These are phyloP conservation scores for Hemithea aestivaria DNA, from an alignment of 2,888 invertebrate species.

Conservation along the genomic window DNA sequence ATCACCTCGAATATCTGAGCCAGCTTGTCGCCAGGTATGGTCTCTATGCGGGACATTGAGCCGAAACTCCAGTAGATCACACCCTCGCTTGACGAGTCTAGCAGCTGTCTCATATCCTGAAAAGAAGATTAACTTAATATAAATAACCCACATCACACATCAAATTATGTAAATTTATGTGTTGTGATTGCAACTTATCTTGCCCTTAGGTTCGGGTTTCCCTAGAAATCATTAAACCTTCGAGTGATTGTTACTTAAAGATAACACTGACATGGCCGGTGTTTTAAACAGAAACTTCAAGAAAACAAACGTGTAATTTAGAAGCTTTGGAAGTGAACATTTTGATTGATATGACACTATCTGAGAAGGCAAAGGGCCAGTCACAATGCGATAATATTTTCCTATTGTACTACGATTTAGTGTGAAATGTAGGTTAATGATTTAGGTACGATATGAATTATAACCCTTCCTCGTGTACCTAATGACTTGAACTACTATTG, in stretches of 20 bases:
- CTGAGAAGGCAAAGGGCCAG: constrained; percentile 56
- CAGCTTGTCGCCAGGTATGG: constrained; percentile 66
- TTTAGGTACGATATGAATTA: constrained; percentile 12
- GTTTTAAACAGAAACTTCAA: constrained; percentile 1
- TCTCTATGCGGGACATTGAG: constrained; percentile 77
- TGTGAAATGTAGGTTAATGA: constrained; percentile 54
- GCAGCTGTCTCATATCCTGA: constrained; percentile 61
- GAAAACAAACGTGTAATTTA: constrained; percentile 35
- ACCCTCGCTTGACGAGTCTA: constrained; percentile 68
- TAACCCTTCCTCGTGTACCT: no score
- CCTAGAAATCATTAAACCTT: no score
- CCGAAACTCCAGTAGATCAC: constrained; percentile 81
- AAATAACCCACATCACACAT: no score
- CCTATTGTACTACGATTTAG: constrained; percentile 33
- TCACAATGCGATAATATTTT: constrained; percentile 49
- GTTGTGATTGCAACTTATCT: no score
- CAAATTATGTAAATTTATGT: no score
- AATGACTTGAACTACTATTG: no score
- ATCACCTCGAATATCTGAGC: constrained; percentile 71
- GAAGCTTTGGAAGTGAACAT: constrained; percentile 38
- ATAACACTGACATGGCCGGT: no score
- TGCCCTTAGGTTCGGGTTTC: no score
- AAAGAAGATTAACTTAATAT: no score
- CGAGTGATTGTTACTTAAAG: no score
- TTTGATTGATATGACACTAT: constrained; percentile 51